Conservation (phyloP, 1,140 invertebrate genomes). For the Latrodectus geometricus region DNA sequence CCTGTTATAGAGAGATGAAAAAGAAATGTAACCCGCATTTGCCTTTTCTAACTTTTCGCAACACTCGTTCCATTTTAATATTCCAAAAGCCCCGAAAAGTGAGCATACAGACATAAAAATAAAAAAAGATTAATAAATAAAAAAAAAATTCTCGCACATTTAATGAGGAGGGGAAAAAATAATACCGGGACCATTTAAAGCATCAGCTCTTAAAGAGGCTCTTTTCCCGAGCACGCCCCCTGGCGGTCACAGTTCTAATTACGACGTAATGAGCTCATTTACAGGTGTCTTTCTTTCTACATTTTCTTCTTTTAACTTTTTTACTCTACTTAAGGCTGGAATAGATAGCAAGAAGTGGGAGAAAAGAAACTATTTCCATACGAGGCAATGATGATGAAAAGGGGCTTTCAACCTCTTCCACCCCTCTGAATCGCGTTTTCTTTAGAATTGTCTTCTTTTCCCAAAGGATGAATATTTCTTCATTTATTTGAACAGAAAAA, state of each 20-base stretch:
- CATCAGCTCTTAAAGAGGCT: conserved; percentile 54
- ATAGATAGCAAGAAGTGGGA: conserved; percentile 23
- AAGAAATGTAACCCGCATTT: neutral
- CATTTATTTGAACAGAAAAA: neutral
- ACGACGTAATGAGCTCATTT: conserved; percentile 60
- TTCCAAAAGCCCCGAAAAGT: conserved; percentile 38
- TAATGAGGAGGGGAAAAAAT: conserved; percentile 34
- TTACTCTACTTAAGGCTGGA: conserved; percentile 16
- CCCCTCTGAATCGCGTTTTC: neutral
- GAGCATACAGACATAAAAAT: neutral
- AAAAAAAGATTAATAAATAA: neutral
- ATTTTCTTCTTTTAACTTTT: neutral
- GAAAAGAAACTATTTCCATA: conserved; percentile 6
- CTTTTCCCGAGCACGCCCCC: conserved; percentile 51
- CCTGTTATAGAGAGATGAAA: conserved; percentile 19
- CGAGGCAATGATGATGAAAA: neutral
- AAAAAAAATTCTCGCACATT: neutral
- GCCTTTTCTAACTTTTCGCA: conserved; percentile 8
- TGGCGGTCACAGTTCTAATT: conserved; percentile 60
- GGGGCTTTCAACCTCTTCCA: neutral
- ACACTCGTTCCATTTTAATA: conserved; percentile 54
- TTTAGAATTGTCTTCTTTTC: neutral
- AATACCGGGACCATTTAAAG: conserved; percentile 48
- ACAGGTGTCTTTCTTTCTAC: conserved; percentile 58
- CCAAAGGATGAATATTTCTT: neutral